phyloP scores from a whole-genome alignment of 2,113 vertebrate species.

The Stigmatopora argus region DNA sequence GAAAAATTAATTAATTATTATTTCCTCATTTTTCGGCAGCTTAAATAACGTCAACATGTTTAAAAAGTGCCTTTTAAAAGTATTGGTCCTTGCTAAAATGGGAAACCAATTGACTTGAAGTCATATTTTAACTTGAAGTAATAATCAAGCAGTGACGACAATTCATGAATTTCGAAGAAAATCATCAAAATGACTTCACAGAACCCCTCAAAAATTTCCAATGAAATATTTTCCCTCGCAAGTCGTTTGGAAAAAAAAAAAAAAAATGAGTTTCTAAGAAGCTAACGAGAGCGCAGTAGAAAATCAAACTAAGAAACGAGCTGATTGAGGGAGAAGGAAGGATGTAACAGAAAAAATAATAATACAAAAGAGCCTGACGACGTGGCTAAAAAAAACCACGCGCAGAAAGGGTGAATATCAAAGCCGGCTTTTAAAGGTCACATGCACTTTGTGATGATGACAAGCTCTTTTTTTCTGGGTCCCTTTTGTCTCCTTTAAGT shows the following conservation, averaged over 20 bases:
- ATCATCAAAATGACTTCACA: too few species aligned
- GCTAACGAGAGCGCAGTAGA: constrained; percentile 28
- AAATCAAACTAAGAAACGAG: background rate
- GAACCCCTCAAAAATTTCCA: constrained; percentile 10
- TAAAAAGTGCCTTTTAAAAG: too few species aligned
- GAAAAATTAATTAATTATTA: too few species aligned
- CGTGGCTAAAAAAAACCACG: background rate
- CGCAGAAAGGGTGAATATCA: constrained; percentile 45
- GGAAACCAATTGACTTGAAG: too few species aligned
- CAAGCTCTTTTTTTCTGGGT: constrained; percentile 39
- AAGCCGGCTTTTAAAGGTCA: constrained; percentile 67
- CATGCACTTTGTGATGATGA: constrained; percentile 60
- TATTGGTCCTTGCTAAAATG: too few species aligned
- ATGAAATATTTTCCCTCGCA: constrained; percentile 21
- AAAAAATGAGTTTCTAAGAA: constrained; percentile 23
- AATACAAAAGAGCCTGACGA: constrained; percentile 10
- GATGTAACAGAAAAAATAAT: constrained; percentile 28
- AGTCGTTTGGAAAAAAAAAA: constrained; percentile 26
- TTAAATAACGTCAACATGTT: too few species aligned
- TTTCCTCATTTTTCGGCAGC: too few species aligned
- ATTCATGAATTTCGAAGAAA: too few species aligned
- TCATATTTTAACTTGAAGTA: too few species aligned
- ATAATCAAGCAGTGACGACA: too few species aligned
- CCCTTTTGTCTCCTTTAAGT: constrained; percentile 52
- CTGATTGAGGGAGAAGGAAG: constrained; percentile 16